Evolutionary conservation across 2,888 invertebrate genomes (phyloP).

Genomic region (Chloroclysta siterata): DNA sequence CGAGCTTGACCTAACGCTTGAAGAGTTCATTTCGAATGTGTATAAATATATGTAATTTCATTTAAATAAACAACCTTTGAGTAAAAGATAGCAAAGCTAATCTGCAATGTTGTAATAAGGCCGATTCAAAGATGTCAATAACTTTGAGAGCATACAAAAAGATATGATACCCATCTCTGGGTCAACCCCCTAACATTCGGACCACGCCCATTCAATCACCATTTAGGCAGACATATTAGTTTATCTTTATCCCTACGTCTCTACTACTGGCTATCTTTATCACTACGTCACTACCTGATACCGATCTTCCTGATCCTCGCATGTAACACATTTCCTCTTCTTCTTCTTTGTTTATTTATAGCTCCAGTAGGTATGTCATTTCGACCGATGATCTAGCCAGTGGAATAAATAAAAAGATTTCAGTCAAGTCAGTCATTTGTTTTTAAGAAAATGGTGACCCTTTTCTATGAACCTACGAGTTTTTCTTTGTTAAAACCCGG

Average conservation of each 20-base stretch:
- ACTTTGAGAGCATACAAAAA: conserved; percentile 22
- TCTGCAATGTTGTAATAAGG: background rate
- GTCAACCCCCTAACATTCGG: conserved; percentile 23
- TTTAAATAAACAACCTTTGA: background rate
- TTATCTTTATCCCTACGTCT: background rate
- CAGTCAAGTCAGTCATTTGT: too few species aligned
- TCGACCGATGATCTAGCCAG: too few species aligned
- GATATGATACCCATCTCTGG: conserved; percentile 22
- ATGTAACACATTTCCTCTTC: background rate
- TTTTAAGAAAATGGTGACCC: too few species aligned
- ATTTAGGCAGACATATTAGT: conserved; percentile 27
- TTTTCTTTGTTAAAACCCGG: too few species aligned
- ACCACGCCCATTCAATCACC: conserved; percentile 34
- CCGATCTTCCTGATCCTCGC: background rate
- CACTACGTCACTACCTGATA: conserved; percentile 10
- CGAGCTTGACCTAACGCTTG: conserved; percentile 52
- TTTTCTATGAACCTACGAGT: too few species aligned
- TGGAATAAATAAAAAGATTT: too few species aligned
- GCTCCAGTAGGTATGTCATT: background rate
- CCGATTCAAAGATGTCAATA: conserved; percentile 18
- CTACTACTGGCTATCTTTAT: conserved; percentile 29
- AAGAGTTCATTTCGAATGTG: conserved; percentile 54
- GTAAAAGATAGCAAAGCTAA: background rate
- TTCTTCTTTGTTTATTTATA: background rate
- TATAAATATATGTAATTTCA: conserved; percentile 12